Base-by-base conservation (phyloP, 2,888 invertebrate species). In the Xanthorhoe designata region DNA sequence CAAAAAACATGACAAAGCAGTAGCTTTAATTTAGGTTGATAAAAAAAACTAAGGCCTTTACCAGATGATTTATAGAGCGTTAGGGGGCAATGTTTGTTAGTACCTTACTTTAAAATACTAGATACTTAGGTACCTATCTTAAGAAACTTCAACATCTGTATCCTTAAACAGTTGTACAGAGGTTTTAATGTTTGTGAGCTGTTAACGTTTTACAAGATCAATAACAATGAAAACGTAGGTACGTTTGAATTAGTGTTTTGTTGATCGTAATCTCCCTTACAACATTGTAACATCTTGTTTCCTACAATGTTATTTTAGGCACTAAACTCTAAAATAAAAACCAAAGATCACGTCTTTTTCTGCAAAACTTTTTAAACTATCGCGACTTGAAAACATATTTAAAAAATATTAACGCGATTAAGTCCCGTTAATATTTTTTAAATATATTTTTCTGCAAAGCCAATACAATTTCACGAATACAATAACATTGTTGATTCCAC, bases 191-290 rank as follows among this genome's bases (percentile, higher is more conserved):
- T 29, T 19, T 51, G 6, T 15, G 51, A 51, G 51, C 51, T 24
- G 51, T 51, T 51, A 51, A 51, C 19, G 51, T 19, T 51, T 51
- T 51, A 51, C 24, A 51, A 51, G 51, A 51, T 51, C 51, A 51
- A 24, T 51, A 51, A 51, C 24, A 51, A 10, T 51, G 24, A 51
- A 51, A 51, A 29, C 24, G 51, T 19, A 50, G 8, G 10, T 24
- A 24, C 17, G 15, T 24, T 2, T n/a, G 10, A 24, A 24, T 51
- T 24, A 51, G 51, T 51, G 51, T 51, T 51, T 51, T 51, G 51
- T 51, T 24, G 51, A 51, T 51, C 24, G 24, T 51, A 24, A 51
- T 24, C 24, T 51, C 13, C 51, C 24, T 51, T n/a, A 24, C 24
- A 24, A 24, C 24, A 24, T 24, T 51, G 51, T 24, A 9, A 24